Percentiles rank a stretch among this genome's conserved stretches.
Evolutionary conservation across 2,113 vertebrate species (phyloP).

Genomic region (Trematocara nigrifrons): DNA sequence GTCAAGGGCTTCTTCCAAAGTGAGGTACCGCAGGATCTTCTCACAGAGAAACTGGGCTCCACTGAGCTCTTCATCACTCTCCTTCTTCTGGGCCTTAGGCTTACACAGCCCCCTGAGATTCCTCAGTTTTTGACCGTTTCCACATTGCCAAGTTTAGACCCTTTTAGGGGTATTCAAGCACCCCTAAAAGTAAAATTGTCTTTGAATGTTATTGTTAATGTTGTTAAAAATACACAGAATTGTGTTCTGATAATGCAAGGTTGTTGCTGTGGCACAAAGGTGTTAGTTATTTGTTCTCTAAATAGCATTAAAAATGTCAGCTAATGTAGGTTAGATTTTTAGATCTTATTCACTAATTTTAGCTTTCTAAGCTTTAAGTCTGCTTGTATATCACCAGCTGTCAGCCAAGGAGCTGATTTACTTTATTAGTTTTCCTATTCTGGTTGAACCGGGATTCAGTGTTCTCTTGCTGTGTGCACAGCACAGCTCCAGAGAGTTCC

Average conservation of each 20-base stretch:
- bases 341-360: not conserved
- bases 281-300: not conserved
- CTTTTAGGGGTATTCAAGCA: not conserved
- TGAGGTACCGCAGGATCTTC: slow-evolving; percentile 87
- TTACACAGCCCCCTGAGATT: not conserved
- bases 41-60: slow-evolving; percentile 96
- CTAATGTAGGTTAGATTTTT: not conserved
- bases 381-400: not conserved
- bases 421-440: not conserved
- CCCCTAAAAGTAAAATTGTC: not conserved
- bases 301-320: not conserved
- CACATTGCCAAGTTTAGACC: not conserved
- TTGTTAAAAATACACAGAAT: not conserved
- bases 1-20: slow-evolving; percentile 91
- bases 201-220: not conserved
- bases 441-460: not conserved
- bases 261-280: not conserved
- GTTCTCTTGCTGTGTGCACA: not conserved
- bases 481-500: not conserved
- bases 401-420: not conserved
- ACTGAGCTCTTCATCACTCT: not conserved
- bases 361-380: not conserved
- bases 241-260: not conserved
- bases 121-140: not conserved
- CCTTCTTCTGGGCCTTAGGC: not conserved